A percentile compares a stretch with the other conserved stretches of the same genome.
phyloP scores from a whole-genome alignment of 2,113 vertebrate species.

The Xenus cinereus region DNA sequence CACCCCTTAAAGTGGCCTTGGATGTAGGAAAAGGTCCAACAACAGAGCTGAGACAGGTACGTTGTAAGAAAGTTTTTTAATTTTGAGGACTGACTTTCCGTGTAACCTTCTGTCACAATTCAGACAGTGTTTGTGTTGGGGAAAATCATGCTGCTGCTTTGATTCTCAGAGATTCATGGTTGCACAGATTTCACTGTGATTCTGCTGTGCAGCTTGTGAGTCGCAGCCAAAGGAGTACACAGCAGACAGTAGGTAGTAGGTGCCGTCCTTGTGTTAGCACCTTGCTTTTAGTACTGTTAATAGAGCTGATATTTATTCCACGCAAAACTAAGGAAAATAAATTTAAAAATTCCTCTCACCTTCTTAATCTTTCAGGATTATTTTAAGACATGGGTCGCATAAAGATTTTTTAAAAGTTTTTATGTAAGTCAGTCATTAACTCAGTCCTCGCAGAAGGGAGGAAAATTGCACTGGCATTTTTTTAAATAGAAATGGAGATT shows the following conservation, averaged over 20 bases:
- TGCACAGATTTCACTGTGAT: not conserved
- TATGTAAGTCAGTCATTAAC: not conserved
- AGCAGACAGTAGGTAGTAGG: not conserved
- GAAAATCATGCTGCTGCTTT: not conserved
- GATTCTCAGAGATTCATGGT: not conserved
- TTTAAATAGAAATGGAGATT: not conserved
- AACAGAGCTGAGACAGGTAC: constrained; percentile 87
- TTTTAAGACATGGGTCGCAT: accelerated
- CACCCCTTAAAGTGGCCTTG: constrained; percentile 90
- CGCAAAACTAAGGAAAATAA: not conserved
- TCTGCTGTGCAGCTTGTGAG: not conserved
- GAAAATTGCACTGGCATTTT: not conserved
- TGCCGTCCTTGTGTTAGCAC: not conserved
- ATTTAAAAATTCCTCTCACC: not conserved
- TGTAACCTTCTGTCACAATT: not conserved
- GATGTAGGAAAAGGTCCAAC: constrained; percentile 85
- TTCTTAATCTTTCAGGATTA: not conserved
- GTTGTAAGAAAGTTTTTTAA: constrained; percentile 3
- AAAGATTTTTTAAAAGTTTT: not conserved
- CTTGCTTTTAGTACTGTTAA: not conserved
- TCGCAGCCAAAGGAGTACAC: not conserved
- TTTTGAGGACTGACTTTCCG: not conserved
- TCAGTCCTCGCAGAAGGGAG: not conserved
- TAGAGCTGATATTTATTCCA: not conserved
- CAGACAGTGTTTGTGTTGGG: not conserved